Base-by-base conservation (phyloP, 1,140 invertebrate species). In the Neoseiulus cucumeris region DNA sequence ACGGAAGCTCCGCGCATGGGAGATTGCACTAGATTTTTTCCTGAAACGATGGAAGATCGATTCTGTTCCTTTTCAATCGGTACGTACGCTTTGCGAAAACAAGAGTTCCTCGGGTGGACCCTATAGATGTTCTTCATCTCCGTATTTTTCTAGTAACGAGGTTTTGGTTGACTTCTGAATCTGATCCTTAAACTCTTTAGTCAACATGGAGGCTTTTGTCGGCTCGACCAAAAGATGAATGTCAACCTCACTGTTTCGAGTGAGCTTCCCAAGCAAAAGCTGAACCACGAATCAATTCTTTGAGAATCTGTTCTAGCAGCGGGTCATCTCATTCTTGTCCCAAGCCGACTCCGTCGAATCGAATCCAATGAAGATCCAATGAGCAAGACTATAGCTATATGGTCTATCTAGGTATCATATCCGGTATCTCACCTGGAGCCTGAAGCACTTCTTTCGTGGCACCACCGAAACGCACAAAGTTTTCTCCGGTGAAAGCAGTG, bases 251-350 rank as follows among this genome's bases (percentile, higher is more conserved):
- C 86, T 85, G 66, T 90, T 85, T n/a, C n/a, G n/a, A n/a, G 73
- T 89, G 85, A 0, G 93, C 93, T 73, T 98, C 89, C 95, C 96
- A 99, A 0, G 95, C 93, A 82, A 99, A 99, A 69, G 96, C 78
- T 79, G 70, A n/a, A n/a, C n/a, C n/a, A n/a, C n/a, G n/a, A n/a
- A n/a, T n/a, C n/a, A n/a, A n/a, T n/a, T n/a, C n/a, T n/a, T n/a
- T n/a, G n/a, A n/a, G n/a, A n/a, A n/a, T n/a, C n/a, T n/a, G n/a
- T n/a, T n/a, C n/a, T n/a, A n/a, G n/a, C n/a, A n/a, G n/a, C n/a
- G n/a, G n/a, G n/a, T n/a, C n/a, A n/a, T n/a, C n/a, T n/a, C n/a
- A n/a, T n/a, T n/a, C n/a, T n/a, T n/a, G n/a, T n/a, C n/a, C n/a
- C n/a, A n/a, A n/a, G n/a, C n/a, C n/a, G n/a, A n/a, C n/a, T n/a